These are phyloP conservation scores for Cepphus grylle DNA, from an alignment of 2,113 vertebrate genomes.

Conservation along the genomic window DNA sequence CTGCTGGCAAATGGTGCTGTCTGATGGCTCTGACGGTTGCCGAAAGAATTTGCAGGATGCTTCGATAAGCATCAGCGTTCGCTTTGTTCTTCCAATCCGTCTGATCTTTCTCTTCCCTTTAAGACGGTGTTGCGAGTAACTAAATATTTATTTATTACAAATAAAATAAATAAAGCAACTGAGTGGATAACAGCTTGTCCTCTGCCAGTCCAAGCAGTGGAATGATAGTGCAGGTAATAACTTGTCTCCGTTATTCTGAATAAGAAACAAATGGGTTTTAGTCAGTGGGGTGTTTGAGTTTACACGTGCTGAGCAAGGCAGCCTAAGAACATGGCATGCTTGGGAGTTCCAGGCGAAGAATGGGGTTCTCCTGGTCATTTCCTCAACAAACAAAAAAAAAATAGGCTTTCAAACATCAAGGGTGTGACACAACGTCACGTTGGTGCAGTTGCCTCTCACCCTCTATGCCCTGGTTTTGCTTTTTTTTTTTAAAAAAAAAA, in stretches of 20 bases:
- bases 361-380: not conserved
- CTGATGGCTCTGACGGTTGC: slow-evolving; percentile 5
- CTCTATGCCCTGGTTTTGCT: not conserved
- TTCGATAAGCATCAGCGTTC: slow-evolving; percentile 15
- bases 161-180: not conserved
- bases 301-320: not conserved
- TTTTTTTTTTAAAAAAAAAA: not conserved
- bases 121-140: not conserved
- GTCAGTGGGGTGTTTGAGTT: not conserved
- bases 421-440: not conserved
- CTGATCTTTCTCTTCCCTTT: not conserved
- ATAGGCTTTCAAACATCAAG: not conserved
- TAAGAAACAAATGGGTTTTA: not conserved
- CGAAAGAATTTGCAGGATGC: not conserved
- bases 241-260: not conserved
- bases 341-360: not conserved
- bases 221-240: not conserved
- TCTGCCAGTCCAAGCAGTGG: not conserved
- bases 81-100: not conserved
- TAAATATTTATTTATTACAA: not conserved
- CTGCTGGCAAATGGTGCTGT: not conserved
- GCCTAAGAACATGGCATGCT: not conserved
- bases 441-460: not conserved
- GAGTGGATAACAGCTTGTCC: not conserved
- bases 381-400: not conserved